These are phyloP conservation scores for Serripes groenlandicus DNA, from an alignment of 2,888 invertebrate genomes.

Conservation along the genomic window DNA sequence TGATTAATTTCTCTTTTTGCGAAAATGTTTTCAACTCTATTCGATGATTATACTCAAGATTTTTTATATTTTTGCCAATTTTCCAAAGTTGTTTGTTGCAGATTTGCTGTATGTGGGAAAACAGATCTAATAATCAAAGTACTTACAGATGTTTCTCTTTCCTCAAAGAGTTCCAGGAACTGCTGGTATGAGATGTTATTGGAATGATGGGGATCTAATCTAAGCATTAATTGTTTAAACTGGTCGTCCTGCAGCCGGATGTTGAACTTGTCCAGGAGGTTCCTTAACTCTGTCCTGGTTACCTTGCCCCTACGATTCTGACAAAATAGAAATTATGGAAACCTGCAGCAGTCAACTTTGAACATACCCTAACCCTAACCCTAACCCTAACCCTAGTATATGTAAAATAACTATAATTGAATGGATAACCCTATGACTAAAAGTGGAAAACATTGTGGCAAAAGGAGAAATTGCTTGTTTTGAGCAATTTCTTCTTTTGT, in stretches of 20 bases:
- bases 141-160: constrained; percentile 80
- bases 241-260: constrained; percentile 80
- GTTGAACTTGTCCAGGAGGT: constrained; percentile 82
- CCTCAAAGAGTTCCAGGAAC: constrained; percentile 85
- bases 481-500: too few species aligned
- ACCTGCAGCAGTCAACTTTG: too few species aligned
- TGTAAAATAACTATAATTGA: too few species aligned
- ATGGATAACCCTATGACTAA: too few species aligned
- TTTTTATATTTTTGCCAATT: too few species aligned
- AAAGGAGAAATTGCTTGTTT: too few species aligned
- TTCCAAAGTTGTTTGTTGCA: too few species aligned
- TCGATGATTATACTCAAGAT: too few species aligned
- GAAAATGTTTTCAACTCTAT: neutral
- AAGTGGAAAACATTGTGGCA: too few species aligned
- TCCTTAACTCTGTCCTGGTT: constrained; percentile 80
- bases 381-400: too few species aligned
- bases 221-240: constrained; percentile 81
- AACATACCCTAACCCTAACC: too few species aligned
- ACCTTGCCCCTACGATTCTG: constrained; percentile 83
- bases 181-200: constrained; percentile 83
- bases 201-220: constrained; percentile 81
- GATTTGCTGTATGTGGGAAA: neutral
- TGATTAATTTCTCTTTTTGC: neutral
- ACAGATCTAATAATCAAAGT: neutral
- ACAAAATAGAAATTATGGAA: constrained; percentile 25